Base-by-base conservation (phyloP, 2,888 invertebrate genomes). In the Cacoxenus indagator region DNA sequence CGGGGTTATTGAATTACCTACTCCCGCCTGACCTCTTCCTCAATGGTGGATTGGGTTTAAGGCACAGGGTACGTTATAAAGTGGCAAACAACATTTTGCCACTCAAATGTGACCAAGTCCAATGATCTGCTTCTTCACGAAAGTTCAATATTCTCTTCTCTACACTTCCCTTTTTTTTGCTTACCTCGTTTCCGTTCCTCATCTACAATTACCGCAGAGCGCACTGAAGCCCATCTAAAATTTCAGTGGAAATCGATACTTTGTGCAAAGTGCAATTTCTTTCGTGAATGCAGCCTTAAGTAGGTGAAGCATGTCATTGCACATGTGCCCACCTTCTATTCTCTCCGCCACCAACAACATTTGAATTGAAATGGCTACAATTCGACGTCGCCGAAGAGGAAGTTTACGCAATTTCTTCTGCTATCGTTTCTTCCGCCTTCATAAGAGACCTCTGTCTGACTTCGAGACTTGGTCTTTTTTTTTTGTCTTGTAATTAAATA, bases 271-370 rank as follows among this genome's bases (percentile, higher is more conserved):
- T 37, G 37, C 37, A 37, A 8, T 37, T 11, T 11, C 14, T 11
- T 14, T 11, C 8, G 37, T 37, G n/a, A n/a, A n/a, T 37, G 1
- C 37, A 11, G 37, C 9, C 22, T 1, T 51, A 51, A 51, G 51
- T 51, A 51, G 51, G 51, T 51, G 51, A 51, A 19, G 22, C 51
- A 51, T 51, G 51, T 51, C 51, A 22, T 51, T 51, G 51, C 51
- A 51, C 11, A 51, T 51, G 51, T 19, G 37, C 51, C 14, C 37
- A 37, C 37, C 37, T 14, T 2, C 37, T 0, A 37, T 14, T 14
- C 37, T 8, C 14, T 4, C 9, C 5, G 2, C 14, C 37, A 4
- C 14, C 37, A 4, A 11, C 37, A 37, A 37, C 37, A 4, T 8
- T 4, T 0, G 2, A n/a, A n/a, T n/a, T n/a, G n/a, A n/a, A n/a